Conservation (phyloP, 2,113 vertebrate species). For the Ornithorhynchus anatinus region DNA sequence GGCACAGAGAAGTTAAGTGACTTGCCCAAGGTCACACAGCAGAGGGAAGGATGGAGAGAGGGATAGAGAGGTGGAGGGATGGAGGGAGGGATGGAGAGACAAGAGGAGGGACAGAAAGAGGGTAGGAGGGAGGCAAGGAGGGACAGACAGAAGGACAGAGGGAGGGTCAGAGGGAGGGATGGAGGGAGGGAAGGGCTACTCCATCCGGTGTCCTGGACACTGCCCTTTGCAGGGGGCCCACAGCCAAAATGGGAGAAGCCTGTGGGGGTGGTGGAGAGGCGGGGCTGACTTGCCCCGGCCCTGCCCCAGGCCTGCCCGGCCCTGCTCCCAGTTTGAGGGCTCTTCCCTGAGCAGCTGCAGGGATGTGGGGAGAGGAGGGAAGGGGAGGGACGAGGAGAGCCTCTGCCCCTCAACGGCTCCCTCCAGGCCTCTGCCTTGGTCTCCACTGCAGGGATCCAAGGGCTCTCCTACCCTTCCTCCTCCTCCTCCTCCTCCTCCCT, state of each 20-base stretch:
- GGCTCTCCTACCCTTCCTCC: neutral
- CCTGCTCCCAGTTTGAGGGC: neutral
- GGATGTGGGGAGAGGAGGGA: neutral
- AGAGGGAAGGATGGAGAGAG: no score
- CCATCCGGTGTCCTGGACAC: no score
- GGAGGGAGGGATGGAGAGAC: neutral
- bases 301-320: fast-evolving
- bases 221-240: no score
- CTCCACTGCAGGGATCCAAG: neutral
- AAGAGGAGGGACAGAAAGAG: no score
- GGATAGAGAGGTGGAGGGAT: no score
- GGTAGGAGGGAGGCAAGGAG: no score
- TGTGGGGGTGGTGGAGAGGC: no score
- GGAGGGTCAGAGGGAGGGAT: no score
- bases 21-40: no score
- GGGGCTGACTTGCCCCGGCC: neutral
- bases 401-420: neutral
- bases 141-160: no score
- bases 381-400: neutral
- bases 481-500: neutral
- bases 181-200: neutral
- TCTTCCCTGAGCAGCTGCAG: neutral
- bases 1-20: no score
- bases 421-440: neutral
- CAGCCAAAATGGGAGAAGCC: no score